Evolutionary conservation across 2,797 vertebrate species (phyloP).

Genomic region (Rhynchonycteris naso): DNA sequence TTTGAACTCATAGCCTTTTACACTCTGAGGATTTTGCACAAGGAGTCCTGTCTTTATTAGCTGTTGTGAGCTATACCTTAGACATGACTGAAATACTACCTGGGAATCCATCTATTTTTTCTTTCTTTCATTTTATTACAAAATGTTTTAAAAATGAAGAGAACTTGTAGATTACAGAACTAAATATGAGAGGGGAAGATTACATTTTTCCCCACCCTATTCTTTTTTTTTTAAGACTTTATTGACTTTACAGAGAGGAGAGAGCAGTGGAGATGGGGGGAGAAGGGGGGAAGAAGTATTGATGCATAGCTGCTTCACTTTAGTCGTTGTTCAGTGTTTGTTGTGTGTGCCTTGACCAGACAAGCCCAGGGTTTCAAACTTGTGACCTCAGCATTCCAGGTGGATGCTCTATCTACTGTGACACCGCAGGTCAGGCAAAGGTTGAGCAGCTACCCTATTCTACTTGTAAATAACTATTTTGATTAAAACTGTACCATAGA

Average conservation of each 20-base stretch:
- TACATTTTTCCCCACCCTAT: neutral
- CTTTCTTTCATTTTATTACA: neutral
- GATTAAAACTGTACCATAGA: neutral
- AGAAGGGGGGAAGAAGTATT: too few relatives aligned
- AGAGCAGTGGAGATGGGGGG: too few relatives aligned
- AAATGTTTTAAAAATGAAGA: conserved; percentile 31
- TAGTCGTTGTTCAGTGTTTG: too few relatives aligned
- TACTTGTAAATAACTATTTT: conserved; percentile 30
- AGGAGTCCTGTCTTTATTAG: neutral
- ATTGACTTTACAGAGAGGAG: too few relatives aligned
- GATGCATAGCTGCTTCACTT: too few relatives aligned
- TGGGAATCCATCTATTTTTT: neutral
- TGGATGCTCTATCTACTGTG: too few relatives aligned
- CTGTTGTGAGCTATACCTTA: neutral
- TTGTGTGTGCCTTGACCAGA: too few relatives aligned
- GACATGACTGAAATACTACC: neutral
- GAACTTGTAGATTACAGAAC: neutral
- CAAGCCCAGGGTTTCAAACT: too few relatives aligned
- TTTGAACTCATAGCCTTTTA: neutral
- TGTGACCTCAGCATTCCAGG: too few relatives aligned
- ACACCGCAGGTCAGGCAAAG: too few relatives aligned
- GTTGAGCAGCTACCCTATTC: neutral
- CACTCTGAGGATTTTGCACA: neutral
- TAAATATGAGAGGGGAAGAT: neutral
- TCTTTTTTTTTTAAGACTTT: neutral